Percentiles rank a stretch among this genome's conserved stretches.
Evolutionary conservation across 2,797 vertebrate species (phyloP).

Genomic region (Xenops minutus): DNA sequence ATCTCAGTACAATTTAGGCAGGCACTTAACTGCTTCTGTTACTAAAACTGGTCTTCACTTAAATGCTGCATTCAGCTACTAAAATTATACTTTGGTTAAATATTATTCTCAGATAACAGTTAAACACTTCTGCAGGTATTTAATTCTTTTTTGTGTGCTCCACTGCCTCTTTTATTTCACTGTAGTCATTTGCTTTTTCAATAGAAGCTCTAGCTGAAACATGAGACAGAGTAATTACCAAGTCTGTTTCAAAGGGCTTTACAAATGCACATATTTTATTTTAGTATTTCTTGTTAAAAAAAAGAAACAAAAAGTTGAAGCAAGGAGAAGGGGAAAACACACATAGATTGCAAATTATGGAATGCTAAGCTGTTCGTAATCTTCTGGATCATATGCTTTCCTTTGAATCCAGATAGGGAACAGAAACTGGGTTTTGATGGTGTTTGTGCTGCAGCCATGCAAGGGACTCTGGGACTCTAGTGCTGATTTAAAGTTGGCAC

Average conservation of each 20-base stretch:
- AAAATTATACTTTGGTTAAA: not conserved
- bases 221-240: not conserved
- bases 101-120: not conserved
- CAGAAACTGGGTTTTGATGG: not conserved
- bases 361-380: not conserved
- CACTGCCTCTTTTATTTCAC: not conserved
- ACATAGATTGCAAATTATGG: not conserved
- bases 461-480: not conserved
- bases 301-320: not conserved
- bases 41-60: not conserved
- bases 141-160: not conserved
- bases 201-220: not conserved
- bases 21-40: not conserved
- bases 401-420: not conserved
- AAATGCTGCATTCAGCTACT: not conserved
- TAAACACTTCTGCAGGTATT: not conserved
- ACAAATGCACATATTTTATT: not conserved
- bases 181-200: not conserved
- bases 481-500: not conserved
- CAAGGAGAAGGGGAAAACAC: not conserved
- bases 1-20: not conserved
- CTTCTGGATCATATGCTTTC: not conserved
- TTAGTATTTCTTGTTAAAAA: not conserved
- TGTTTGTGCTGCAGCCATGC: not conserved
- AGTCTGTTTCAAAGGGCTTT: not conserved